phyloP scores from a whole-genome alignment of 2,113 vertebrate species.

The Rhinogobius similis region DNA sequence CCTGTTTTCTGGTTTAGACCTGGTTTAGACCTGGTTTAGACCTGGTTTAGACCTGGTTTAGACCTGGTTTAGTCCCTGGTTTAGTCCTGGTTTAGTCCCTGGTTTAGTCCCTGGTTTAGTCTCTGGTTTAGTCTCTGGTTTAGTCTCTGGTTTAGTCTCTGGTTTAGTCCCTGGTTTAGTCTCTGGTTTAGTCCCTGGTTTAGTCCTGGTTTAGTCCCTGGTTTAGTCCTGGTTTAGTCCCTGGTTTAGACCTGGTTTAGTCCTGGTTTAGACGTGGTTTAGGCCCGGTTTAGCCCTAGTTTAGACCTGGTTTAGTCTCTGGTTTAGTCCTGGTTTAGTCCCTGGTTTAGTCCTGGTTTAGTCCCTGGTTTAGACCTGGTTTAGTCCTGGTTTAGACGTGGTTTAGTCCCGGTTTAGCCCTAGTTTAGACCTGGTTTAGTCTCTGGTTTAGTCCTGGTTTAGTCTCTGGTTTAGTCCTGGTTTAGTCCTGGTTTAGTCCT shows the following conservation, averaged over 20 bases:
- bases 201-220: slow-evolving; percentile 1
- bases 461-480: neutral
- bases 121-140: too few relatives aligned
- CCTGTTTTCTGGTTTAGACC: too few relatives aligned
- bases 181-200: neutral
- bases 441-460: slow-evolving; percentile 13
- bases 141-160: too few relatives aligned
- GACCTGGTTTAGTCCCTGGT: too few relatives aligned
- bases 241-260: neutral
- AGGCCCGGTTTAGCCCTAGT: neutral
- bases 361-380: too few relatives aligned
- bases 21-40: too few relatives aligned
- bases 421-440: neutral
- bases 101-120: too few relatives aligned
- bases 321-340: slow-evolving; percentile 7
- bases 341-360: neutral
- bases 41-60: too few relatives aligned
- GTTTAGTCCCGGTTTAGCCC: slow-evolving; percentile 4
- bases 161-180: too few relatives aligned
- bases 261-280: neutral
- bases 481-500: neutral
- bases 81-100: too few relatives aligned
- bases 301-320: neutral
- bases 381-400: neutral
- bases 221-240: neutral